Conservation (phyloP, 2,888 invertebrate genomes). For the Mactromeris polynyma region DNA sequence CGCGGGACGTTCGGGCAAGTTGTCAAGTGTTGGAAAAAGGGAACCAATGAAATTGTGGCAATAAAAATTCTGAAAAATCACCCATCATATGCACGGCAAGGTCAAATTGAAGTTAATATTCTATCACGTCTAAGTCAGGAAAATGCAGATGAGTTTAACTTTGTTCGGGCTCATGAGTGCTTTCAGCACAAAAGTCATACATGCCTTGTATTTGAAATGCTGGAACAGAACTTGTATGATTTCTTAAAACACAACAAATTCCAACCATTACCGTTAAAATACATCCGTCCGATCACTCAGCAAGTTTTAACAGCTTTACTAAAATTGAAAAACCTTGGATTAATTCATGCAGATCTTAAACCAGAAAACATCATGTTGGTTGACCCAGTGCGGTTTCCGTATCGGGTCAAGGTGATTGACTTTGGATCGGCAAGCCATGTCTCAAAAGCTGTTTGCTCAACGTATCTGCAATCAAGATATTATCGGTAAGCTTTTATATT, state of each 20-base stretch:
- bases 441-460: constrained; percentile 99
- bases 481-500: constrained; percentile 90
- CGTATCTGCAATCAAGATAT: constrained; percentile 99
- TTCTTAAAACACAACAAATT: constrained; percentile 99
- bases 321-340: constrained; percentile 98
- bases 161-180: constrained; percentile 99
- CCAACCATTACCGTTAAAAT: constrained; percentile 98
- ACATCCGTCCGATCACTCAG: constrained; percentile 99
- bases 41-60: constrained; percentile 99
- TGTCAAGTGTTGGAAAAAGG: constrained; percentile 99
- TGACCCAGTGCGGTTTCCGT: constrained; percentile 98
- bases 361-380: constrained; percentile 99
- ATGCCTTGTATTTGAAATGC: constrained; percentile 99
- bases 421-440: constrained; percentile 99
- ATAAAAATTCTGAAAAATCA: constrained; percentile 99
- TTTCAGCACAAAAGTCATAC: constrained; percentile 99
- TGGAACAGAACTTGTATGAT: constrained; percentile 99
- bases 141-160: constrained; percentile 93
- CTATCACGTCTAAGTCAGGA: constrained; percentile 88
- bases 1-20: constrained; percentile 99
- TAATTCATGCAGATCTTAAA: constrained; percentile 99
- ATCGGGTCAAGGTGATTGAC: constrained; percentile 99
- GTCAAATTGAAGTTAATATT: constrained; percentile 97
- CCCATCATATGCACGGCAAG: constrained; percentile 99
- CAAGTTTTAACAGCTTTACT: constrained; percentile 95